Conservation (phyloP, 2,797 vertebrate species). For the Anguilla megastoma region DNA sequence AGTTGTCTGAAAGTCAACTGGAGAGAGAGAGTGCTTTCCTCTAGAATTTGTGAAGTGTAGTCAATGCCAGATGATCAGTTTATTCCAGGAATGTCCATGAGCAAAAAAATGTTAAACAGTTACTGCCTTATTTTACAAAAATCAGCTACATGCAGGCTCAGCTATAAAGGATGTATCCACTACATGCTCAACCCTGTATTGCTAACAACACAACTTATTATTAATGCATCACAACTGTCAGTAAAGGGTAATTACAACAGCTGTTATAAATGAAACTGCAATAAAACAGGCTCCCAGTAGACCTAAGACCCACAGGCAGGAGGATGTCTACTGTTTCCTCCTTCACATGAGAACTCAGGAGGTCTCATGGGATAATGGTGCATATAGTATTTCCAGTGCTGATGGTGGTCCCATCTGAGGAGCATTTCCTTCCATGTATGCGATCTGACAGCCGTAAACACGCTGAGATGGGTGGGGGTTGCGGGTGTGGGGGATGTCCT, state of each 20-base stretch:
- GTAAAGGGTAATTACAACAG: conserved; percentile 60
- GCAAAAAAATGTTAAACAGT: neutral
- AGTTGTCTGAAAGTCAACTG: neutral
- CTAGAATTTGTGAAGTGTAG: neutral
- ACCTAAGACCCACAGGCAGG: conserved; percentile 34
- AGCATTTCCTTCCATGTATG: neutral
- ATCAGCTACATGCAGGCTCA: neutral
- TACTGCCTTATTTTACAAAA: neutral
- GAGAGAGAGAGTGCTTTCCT: neutral
- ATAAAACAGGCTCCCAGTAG: conserved; percentile 40
- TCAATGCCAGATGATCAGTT: neutral
- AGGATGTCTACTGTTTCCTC: neutral
- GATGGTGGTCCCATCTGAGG: neutral
- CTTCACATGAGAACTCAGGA: neutral
- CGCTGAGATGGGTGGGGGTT: neutral
- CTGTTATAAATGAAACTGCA: conserved; percentile 45
- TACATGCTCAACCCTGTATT: neutral
- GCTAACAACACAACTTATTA: conserved; percentile 39
- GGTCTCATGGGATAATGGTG: neutral
- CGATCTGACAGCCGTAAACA: neutral
- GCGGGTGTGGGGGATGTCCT: neutral
- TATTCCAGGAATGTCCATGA: neutral
- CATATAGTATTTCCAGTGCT: neutral
- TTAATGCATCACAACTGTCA: conserved; percentile 53
- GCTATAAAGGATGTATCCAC: neutral